Evolutionary conservation across 2,113 vertebrate species (phyloP).

Genomic region (Tetraodon nigroviridis): DNA sequence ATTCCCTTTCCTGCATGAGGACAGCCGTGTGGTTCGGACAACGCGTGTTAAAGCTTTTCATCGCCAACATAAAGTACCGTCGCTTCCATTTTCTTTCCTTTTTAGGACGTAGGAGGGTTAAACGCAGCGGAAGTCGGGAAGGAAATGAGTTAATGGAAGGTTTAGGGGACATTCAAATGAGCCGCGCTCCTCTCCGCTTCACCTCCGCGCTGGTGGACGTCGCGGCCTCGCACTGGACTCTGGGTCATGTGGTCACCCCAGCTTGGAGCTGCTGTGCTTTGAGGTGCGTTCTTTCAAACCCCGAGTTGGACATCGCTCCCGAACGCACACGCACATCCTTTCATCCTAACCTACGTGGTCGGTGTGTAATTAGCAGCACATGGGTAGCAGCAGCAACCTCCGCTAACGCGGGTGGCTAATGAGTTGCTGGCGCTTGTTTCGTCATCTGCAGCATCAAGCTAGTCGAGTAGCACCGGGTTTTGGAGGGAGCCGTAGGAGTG

Average conservation of each 20-base stretch:
- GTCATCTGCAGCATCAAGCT: conserved; percentile 62
- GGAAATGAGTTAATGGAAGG: conserved; percentile 6
- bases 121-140: conserved; percentile 16
- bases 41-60: conserved; percentile 72
- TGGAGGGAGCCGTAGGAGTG: conserved; percentile 45
- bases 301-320: conserved; percentile 4
- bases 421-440: conserved; percentile 52
- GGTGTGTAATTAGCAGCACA: conserved; percentile 22
- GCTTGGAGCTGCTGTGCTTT: conserved; percentile 64
- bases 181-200: conserved; percentile 39
- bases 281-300: conserved; percentile 36
- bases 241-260: conserved; percentile 55
- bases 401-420: conserved; percentile 27
- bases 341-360: conserved; percentile 13
- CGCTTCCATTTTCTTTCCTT: conserved; percentile 33
- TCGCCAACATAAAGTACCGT: conserved; percentile 69
- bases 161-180: conserved; percentile 31
- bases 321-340: conserved; percentile 12
- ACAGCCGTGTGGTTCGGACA: conserved; percentile 60
- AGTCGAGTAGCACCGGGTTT: conserved; percentile 57
- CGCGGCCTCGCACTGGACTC: conserved; percentile 47
- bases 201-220: conserved; percentile 19
- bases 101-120: conserved; percentile 31
- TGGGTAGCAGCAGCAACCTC: conserved; percentile 19
- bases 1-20: conserved; percentile 38